These are phyloP conservation scores for Arbacia lixula DNA, from an alignment of 53 echinoderm and acorn worm species.

Conservation along the genomic window DNA sequence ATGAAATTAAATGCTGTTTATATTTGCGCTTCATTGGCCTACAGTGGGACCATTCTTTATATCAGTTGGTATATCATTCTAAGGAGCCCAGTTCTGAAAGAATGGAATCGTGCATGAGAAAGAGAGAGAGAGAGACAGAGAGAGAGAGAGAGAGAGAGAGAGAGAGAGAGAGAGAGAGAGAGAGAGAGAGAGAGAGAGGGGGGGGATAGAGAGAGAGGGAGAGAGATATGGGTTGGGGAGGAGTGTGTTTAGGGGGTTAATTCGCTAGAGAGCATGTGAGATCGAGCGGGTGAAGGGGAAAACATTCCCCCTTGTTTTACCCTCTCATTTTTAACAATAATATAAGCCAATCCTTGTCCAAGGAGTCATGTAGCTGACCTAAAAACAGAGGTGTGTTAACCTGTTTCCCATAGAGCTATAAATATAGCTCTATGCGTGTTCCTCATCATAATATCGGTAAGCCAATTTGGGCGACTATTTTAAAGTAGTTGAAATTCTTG, in stretches of 20 bases:
- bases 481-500: no score
- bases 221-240: background rate
- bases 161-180: background rate
- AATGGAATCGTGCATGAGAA: background rate
- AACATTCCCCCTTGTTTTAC: no score
- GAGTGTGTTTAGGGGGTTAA: background rate
- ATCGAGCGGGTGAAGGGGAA: no score
- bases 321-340: no score
- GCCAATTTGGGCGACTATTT: background rate
- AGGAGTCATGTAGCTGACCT: slow-evolving; percentile 1
- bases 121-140: background rate
- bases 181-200: background rate
- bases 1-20: no score
- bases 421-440: background rate
- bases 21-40: no score
- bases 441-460: background rate
- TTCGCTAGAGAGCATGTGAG: no score
- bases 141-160: background rate
- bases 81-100: no score
- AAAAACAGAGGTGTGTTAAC: background rate
- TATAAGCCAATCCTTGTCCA: no score
- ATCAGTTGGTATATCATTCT: no score
- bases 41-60: no score
- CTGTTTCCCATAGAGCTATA: background rate
- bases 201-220: background rate